phyloP scores from a whole-genome alignment of 2,113 vertebrate genomes.

The Prochilodus magdalenae region DNA sequence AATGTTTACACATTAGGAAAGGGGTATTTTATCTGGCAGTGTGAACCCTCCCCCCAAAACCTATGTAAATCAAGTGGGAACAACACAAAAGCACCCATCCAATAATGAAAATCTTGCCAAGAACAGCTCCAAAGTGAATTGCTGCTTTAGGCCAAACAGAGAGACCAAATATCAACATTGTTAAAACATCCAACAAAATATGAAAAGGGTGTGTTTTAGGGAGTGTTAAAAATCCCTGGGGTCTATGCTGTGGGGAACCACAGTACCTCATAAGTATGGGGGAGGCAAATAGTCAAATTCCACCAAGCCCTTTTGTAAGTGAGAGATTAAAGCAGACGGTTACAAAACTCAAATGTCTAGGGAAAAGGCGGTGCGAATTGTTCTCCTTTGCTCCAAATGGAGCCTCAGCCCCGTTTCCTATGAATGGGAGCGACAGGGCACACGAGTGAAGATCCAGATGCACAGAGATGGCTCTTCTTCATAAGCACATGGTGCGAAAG shows the following conservation, averaged over 20 bases:
- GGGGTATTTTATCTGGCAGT: no score
- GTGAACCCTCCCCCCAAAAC: neutral
- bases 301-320: constrained; percentile 19
- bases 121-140: constrained; percentile 2
- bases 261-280: constrained; percentile 2
- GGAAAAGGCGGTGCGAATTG: constrained; percentile 12
- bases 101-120: neutral
- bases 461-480: neutral
- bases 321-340: constrained; percentile 32
- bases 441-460: constrained; percentile 1
- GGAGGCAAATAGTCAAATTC: constrained; percentile 9
- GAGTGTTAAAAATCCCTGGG: constrained; percentile 45
- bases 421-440: neutral
- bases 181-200: constrained; percentile 51
- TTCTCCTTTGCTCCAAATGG: neutral
- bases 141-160: neutral
- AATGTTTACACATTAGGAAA: neutral
- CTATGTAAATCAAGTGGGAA: neutral
- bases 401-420: neutral
- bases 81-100: constrained; percentile 3
- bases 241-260: constrained; percentile 35
- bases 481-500: constrained; percentile 17
- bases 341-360: neutral
- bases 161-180: constrained; percentile 30
- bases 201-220: constrained; percentile 45